Conservation (phyloP, 2,797 vertebrate species). For the Chaenodraco wilsoni region DNA sequence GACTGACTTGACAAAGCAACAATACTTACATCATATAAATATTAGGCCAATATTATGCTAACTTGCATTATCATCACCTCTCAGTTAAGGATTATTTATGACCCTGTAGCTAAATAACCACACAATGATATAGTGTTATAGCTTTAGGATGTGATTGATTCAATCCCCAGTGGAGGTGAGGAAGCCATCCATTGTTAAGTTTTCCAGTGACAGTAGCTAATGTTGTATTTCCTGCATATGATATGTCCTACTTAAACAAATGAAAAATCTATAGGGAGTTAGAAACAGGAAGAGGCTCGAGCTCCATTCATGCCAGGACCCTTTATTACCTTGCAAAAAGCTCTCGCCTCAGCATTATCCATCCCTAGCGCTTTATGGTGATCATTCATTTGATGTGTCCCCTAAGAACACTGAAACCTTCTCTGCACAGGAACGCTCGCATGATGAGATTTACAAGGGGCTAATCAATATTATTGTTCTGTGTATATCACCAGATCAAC, state of each 20-base stretch:
- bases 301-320: constrained; percentile 23
- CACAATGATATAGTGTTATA: constrained; percentile 1
- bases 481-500: constrained; percentile 68
- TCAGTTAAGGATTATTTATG: constrained; percentile 2
- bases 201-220: constrained; percentile 40
- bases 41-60: background rate
- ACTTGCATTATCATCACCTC: constrained; percentile 3
- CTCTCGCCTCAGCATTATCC: constrained; percentile 59
- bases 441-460: constrained; percentile 69
- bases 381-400: constrained; percentile 68
- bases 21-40: constrained; percentile 9
- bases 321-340: constrained; percentile 63
- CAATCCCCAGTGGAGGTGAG: constrained; percentile 22
- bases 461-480: constrained; percentile 75
- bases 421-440: constrained; percentile 47
- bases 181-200: constrained; percentile 35
- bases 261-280: constrained; percentile 79
- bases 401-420: constrained; percentile 64
- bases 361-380: constrained; percentile 48
- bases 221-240: constrained; percentile 60
- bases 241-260: constrained; percentile 66
- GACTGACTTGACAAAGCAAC: constrained; percentile 9
- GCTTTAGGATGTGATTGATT: constrained; percentile 32
- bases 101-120: constrained; percentile 9
- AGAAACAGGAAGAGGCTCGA: constrained; percentile 65